Conservation (phyloP, 1,140 invertebrate species). For the Saccostrea glomerata region DNA sequence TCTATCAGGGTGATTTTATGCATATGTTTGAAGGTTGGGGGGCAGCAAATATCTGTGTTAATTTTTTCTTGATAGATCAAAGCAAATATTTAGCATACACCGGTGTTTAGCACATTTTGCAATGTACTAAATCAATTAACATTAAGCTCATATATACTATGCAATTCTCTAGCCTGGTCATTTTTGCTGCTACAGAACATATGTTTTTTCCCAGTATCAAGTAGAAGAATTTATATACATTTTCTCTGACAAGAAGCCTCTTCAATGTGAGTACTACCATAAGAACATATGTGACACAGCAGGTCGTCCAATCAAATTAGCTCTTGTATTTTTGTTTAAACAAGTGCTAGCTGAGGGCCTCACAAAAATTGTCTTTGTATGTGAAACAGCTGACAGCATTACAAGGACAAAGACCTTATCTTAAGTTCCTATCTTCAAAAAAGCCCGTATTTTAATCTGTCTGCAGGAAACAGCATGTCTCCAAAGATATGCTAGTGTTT, state of each 20-base stretch:
- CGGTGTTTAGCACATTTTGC: not conserved
- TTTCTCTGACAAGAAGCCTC: not conserved
- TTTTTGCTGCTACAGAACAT: too few species aligned
- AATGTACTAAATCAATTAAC: not conserved
- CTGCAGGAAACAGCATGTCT: not conserved
- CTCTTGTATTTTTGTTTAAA: conserved; percentile 3
- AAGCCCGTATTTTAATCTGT: not conserved
- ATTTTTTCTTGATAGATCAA: not conserved
- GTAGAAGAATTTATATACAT: not conserved
- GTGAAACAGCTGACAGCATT: conserved; percentile 17
- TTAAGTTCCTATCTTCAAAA: not conserved
- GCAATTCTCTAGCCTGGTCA: too few species aligned
- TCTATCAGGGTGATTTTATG: not conserved
- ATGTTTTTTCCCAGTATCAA: too few species aligned
- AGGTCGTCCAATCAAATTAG: not conserved
- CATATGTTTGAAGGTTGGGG: not conserved
- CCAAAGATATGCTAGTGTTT: not conserved
- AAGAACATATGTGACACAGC: conserved; percentile 19
- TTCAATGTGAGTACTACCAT: not conserved
- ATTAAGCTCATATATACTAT: too few species aligned
- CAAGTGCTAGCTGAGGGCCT: not conserved
- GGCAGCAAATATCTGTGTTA: not conserved
- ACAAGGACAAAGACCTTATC: not conserved
- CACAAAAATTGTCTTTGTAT: not conserved
- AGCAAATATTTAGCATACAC: not conserved